Base-by-base conservation (phyloP, 2,113 vertebrate genomes). In the Microcebus ravelobensis region DNA sequence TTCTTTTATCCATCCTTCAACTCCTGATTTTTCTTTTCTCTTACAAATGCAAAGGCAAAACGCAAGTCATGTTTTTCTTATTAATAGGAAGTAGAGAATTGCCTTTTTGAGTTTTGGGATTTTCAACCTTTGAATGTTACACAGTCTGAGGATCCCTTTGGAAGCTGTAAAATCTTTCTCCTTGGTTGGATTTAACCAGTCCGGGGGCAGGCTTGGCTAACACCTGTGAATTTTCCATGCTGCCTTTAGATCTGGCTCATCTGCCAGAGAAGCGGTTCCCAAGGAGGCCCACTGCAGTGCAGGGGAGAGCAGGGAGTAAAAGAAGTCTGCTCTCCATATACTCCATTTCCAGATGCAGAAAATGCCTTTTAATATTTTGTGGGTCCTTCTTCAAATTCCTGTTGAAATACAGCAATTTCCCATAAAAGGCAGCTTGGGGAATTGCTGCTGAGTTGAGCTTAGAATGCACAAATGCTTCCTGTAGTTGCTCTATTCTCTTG, bases 391-490 rank as follows among this genome's bases (percentile, higher is more conserved):
- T 95, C 70, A 27, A 74, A 71, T 68, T 96, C 74, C 79, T 96
- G 27, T 93, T 95, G 82, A 96, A 96, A 92, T 81, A 61, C 20
- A 87, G 79, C 70, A 81, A 63, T 94, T 79, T 85, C 52, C 68
- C 68, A 52, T 11, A 31, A 88, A 67, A 91, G 18, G 68, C 61
- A 87, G 86, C 82, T 65, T 6, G 2, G 92, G 90, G 80, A 94
- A 67, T 92, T 88, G 85, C 82, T 71, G 55, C 68, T 0, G 77
- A 96, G 42, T 20, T 70, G 71, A 94, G 86, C 86, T 96, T 85
- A 50, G 70, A 89, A 77, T 87, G 96, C 68, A 67, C 91, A 96
- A 95, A 92, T 57, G 55, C 12, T 81, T 83, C 87, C 95, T 55
- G 67, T 85, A 31, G 61, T 14, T 42, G 36, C 8, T 59, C 86